Evolutionary conservation across 2,888 invertebrate genomes (phyloP).

Genomic region (Lathronympha strigana): DNA sequence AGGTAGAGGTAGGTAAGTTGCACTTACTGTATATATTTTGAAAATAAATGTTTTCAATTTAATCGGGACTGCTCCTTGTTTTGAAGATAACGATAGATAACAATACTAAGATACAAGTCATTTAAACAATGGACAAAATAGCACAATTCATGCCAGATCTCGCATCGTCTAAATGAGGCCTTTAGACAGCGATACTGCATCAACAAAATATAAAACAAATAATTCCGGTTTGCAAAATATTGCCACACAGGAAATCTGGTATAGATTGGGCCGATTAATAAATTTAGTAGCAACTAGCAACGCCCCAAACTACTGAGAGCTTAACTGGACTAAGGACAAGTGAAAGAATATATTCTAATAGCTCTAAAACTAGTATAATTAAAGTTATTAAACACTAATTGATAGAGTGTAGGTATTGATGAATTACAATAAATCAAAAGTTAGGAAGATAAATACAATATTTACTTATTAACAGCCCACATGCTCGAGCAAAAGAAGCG

Average conservation of each 20-base stretch:
- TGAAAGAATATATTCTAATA: background rate
- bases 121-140: too few species aligned
- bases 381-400: conserved; percentile 1
- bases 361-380: background rate
- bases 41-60: too few species aligned
- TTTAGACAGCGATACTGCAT: background rate
- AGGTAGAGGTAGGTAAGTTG: too few species aligned
- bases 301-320: background rate
- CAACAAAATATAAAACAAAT: background rate
- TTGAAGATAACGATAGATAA: too few species aligned
- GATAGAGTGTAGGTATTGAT: background rate
- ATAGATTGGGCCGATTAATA: conserved; percentile 5
- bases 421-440: background rate
- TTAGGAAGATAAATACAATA: background rate
- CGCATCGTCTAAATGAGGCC: too few species aligned
- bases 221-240: background rate
- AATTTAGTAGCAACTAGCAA: background rate
- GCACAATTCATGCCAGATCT: too few species aligned
- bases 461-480: too few species aligned
- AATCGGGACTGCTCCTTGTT: too few species aligned
- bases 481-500: too few species aligned
- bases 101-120: too few species aligned
- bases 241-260: background rate
- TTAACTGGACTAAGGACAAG: conserved; percentile 19
- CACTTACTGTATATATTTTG: too few species aligned